Evolutionary conservation across 2,113 vertebrate genomes (phyloP).

Genomic region (Gallinago undulata): DNA sequence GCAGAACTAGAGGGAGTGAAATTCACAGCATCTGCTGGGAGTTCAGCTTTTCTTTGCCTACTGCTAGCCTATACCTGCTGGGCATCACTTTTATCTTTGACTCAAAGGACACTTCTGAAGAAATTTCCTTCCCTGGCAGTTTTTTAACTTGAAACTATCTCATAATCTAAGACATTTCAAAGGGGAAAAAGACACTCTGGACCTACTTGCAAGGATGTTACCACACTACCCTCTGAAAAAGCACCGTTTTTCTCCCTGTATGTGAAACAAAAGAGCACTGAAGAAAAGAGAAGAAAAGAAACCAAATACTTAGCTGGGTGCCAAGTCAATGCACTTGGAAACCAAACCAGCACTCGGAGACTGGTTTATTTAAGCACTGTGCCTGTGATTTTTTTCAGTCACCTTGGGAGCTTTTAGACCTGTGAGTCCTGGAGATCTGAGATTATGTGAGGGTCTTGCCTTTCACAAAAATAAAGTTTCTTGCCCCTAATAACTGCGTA

Average conservation of each 20-base stretch:
- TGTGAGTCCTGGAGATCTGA: neutral
- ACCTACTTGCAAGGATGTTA: neutral
- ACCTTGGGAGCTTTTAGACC: neutral
- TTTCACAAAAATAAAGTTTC: neutral
- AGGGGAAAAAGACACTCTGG: neutral
- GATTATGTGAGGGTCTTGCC: neutral
- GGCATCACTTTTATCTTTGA: conserved; percentile 58
- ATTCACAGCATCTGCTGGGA: conserved; percentile 36
- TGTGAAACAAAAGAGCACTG: neutral
- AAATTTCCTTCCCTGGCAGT: conserved; percentile 7
- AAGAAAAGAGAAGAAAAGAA: neutral
- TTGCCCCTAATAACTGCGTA: neutral
- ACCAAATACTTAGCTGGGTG: neutral
- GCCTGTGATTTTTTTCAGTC: neutral
- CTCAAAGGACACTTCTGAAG: conserved; percentile 54
- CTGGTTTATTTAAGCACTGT: neutral
- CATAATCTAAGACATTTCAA: conserved; percentile 9
- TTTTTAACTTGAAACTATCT: conserved; percentile 21
- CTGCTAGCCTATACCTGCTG: conserved; percentile 36
- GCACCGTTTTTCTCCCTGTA: neutral
- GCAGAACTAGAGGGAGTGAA: conserved; percentile 10
- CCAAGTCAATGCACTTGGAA: neutral
- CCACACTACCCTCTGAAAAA: neutral
- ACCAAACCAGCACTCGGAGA: neutral
- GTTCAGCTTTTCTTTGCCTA: conserved; percentile 25